phyloP scores from a whole-genome alignment of 2,888 invertebrate genomes.

The Epicampocera succincta region DNA sequence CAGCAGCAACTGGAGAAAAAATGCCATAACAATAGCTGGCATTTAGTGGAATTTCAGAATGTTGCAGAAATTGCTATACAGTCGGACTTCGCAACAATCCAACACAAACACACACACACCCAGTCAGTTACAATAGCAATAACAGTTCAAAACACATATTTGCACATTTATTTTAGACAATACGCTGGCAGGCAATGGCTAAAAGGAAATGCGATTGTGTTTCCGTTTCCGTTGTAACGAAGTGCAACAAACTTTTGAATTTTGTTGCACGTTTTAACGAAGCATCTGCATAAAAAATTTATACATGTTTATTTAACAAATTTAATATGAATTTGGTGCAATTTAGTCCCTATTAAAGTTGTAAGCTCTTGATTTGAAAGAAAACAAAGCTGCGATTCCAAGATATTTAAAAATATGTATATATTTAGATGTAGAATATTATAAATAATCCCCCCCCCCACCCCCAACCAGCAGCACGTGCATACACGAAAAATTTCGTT shows the following conservation, averaged over 20 bases:
- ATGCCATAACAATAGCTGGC: constrained; percentile 45
- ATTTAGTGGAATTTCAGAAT: constrained; percentile 30
- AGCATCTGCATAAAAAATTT: constrained; percentile 14
- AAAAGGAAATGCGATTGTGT: constrained; percentile 69
- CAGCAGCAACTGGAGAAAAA: constrained; percentile 29
- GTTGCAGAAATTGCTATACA: constrained; percentile 18
- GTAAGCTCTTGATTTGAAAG: neutral
- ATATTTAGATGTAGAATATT: too few species aligned
- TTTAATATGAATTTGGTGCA: constrained; percentile 18
- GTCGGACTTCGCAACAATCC: neutral
- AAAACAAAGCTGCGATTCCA: too few species aligned
- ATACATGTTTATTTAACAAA: neutral
- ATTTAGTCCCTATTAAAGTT: neutral
- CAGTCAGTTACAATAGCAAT: constrained; percentile 1
- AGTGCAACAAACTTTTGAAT: constrained; percentile 57
- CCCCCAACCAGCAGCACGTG: too few species aligned
- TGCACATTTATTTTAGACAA: constrained; percentile 23
- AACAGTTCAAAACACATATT: neutral
- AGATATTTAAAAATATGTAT: too few species aligned
- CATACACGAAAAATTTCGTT: too few species aligned
- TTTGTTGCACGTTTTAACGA: constrained; percentile 51
- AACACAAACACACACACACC: neutral
- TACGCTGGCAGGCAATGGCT: constrained; percentile 20
- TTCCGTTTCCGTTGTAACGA: constrained; percentile 63
- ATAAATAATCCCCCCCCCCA: too few species aligned